Base-by-base conservation (phyloP, 1,140 invertebrate species). In the Hylaeus anthracinus region DNA sequence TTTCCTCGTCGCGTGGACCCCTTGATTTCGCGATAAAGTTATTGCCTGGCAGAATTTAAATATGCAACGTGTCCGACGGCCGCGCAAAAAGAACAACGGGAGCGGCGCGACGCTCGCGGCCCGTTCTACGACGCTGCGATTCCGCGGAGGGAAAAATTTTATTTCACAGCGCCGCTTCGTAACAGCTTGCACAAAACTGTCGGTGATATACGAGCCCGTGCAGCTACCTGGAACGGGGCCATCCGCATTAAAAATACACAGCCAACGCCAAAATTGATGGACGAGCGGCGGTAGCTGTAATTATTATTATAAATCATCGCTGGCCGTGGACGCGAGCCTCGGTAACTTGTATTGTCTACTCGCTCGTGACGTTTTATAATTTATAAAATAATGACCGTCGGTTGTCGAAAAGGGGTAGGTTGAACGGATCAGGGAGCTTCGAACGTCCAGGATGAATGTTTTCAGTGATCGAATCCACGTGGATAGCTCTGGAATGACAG, bases 291-390 rank as follows among this genome's bases (percentile, higher is more conserved):
- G 87, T 90, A 88, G 66, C 78, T 81, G 83, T 84, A 90, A 90
- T 91, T 90, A 90, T 90, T 89, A 91, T 90, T 91, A 90, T 91
- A 90, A 90, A 90, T 91, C 90, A 90, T 86, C 84, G 81, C 65
- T 71, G 51, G 61, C 58, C 73, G 61, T 56, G 74, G 72, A 71
- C 76, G 71, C 75, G 63, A 37, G 45, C 71, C 39, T 51, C 48
- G 61, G 58, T 48, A 60, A 79, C 84, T 80, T 72, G 74, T 80
- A 87, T 88, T 81, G 82, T 82, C 70, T 79, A 61, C 53, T 70
- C 51, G 61, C 45, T 64, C 70, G 77, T 80, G 78, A 85, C 72
- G 67, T 72, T 69, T 75, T 73, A 58, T 74, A 83, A 86, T 87
- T 87, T 87, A 87, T 87, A 83, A 72, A 80, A 75, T 81, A 81